These are phyloP conservation scores for Drosophila mercatorum DNA, from an alignment of 2,888 invertebrate genomes.

Conservation along the genomic window DNA sequence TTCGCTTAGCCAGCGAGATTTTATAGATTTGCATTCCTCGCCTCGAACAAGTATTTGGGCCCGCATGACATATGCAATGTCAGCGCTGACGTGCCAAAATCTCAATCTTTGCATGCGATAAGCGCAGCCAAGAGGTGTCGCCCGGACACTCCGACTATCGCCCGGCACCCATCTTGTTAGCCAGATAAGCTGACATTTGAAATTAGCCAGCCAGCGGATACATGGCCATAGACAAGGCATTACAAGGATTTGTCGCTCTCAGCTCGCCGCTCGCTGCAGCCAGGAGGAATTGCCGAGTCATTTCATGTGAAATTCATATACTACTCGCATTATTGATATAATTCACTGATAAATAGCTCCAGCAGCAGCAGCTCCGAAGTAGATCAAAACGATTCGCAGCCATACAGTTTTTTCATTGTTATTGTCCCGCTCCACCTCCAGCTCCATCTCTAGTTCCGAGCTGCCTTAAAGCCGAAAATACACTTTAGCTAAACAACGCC, in stretches of 20 bases:
- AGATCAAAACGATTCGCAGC: conserved; percentile 76
- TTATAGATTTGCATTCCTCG: conserved; percentile 70
- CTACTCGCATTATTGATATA: conserved; percentile 68
- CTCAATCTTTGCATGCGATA: conserved; percentile 58
- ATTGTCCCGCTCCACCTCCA: not conserved
- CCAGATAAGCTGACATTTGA: conserved; percentile 83
- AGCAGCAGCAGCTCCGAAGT: conserved; percentile 56
- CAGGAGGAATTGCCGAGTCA: conserved; percentile 57
- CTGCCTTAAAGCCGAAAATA: conserved; percentile 51
- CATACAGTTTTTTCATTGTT: conserved; percentile 54
- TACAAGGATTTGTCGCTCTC: conserved; percentile 71
- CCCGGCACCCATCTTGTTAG: conserved; percentile 76
- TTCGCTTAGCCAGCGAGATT: conserved; percentile 67
- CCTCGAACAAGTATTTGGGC: conserved; percentile 38
- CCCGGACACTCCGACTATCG: conserved; percentile 67
- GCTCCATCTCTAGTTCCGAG: not conserved
- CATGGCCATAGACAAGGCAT: conserved; percentile 79
- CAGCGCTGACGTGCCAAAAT: conserved; percentile 55
- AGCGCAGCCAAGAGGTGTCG: conserved; percentile 58
- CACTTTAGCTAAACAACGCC: conserved; percentile 55
- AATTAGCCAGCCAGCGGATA: conserved; percentile 78
- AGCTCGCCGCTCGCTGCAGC: conserved; percentile 1
- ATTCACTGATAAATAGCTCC: conserved; percentile 68
- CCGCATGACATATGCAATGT: conserved; percentile 60
- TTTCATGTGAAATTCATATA: conserved; percentile 68